These are phyloP conservation scores for Yponomeuta cagnagella DNA, from an alignment of 2,888 invertebrate genomes.

Conservation along the genomic window DNA sequence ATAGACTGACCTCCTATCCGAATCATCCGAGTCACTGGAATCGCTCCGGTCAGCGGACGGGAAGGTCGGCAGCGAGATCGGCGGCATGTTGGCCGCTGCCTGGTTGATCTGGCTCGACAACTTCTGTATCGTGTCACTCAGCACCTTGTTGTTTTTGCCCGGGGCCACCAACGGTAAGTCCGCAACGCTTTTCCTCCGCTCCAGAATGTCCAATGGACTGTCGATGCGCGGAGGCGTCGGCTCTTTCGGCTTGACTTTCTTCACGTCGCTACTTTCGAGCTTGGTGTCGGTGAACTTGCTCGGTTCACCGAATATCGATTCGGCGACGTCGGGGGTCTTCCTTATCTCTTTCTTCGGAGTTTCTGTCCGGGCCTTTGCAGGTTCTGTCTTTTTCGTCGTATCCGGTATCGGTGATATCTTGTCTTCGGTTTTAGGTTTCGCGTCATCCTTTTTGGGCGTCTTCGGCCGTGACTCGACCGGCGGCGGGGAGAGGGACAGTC, in stretches of 20 bases:
- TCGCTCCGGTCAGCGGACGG: slow-evolving; percentile 58
- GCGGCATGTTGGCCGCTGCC: slow-evolving; percentile 40
- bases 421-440: slow-evolving; percentile 31
- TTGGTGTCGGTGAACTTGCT: slow-evolving; percentile 52
- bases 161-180: slow-evolving; percentile 50
- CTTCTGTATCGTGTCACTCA: slow-evolving; percentile 79
- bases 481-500: slow-evolving; percentile 65
- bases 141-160: slow-evolving; percentile 75
- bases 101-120: slow-evolving; percentile 72
- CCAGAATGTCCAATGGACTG: slow-evolving; percentile 57
- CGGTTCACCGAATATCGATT: slow-evolving; percentile 60
- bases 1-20: slow-evolving; percentile 51
- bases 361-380: slow-evolving; percentile 37
- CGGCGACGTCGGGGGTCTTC: slow-evolving; percentile 39
- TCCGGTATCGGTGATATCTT: slow-evolving; percentile 28
- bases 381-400: slow-evolving; percentile 35
- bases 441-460: slow-evolving; percentile 48
- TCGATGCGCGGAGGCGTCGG: slow-evolving; percentile 47
- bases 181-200: slow-evolving; percentile 60
- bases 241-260: slow-evolving; percentile 54
- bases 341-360: slow-evolving; percentile 35
- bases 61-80: slow-evolving; percentile 47
- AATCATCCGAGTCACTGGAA: slow-evolving; percentile 66
- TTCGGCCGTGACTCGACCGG: slow-evolving; percentile 47
- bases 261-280: slow-evolving; percentile 48